phyloP scores from a whole-genome alignment of 2,888 invertebrate genomes.

The Sialis lutaria region DNA sequence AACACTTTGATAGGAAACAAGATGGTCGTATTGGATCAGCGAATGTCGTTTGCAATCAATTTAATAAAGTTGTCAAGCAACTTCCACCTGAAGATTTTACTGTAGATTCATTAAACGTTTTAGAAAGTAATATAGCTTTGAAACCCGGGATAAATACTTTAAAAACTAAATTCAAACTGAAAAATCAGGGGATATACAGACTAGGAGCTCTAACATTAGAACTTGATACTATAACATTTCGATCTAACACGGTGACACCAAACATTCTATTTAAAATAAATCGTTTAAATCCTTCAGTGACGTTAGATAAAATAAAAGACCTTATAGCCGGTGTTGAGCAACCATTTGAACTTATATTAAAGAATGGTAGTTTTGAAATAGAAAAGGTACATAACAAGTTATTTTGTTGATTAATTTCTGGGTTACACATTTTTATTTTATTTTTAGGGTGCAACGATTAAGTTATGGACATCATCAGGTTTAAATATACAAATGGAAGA shows the following conservation, averaged over 20 bases:
- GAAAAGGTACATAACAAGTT: constrained; percentile 36
- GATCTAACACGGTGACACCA: constrained; percentile 43
- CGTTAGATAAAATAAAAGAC: constrained; percentile 38
- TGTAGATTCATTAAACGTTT: not conserved
- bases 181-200: constrained; percentile 49
- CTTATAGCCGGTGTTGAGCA: constrained; percentile 70
- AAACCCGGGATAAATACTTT: constrained; percentile 49
- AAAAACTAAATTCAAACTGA: constrained; percentile 38
- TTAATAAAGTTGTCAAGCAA: constrained; percentile 1
- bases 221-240: constrained; percentile 49
- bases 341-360: constrained; percentile 53
- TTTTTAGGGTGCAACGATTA: constrained; percentile 37
- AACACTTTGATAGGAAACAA: constrained; percentile 62
- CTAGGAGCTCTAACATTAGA: constrained; percentile 51
- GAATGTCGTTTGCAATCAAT: constrained; percentile 44
- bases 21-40: constrained; percentile 63
- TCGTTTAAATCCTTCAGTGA: constrained; percentile 24
- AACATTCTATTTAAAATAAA: constrained; percentile 31
- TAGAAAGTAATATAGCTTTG: constrained; percentile 5
- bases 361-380: constrained; percentile 62
- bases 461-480: constrained; percentile 49
- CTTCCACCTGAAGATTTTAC: not conserved
- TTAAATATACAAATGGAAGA: constrained; percentile 33
- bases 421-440: not conserved
- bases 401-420: not conserved